Evolutionary conservation across 2,888 invertebrate species (phyloP).

Genomic region (Papilio demoleus): DNA sequence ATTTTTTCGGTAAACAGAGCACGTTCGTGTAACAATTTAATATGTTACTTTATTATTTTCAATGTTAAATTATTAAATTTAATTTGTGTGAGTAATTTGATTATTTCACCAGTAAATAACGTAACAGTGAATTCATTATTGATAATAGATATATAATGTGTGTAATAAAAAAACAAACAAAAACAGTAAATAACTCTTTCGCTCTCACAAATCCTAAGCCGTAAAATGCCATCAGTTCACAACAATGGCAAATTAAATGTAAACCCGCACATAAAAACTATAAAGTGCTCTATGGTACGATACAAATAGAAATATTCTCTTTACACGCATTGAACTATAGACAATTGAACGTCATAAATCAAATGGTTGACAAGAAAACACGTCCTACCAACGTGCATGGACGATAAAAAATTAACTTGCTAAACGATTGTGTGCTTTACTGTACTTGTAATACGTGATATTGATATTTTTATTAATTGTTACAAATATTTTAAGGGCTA

Average conservation of each 20-base stretch:
- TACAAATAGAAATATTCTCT: slow-evolving; percentile 79
- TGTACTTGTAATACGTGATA: slow-evolving; percentile 42
- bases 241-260: slow-evolving; percentile 80
- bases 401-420: slow-evolving; percentile 30
- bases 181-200: slow-evolving; percentile 57
- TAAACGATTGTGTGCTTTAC: slow-evolving; percentile 50
- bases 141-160: not conserved
- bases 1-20: slow-evolving; percentile 22
- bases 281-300: slow-evolving; percentile 63
- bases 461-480: slow-evolving; percentile 6
- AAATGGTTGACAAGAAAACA: slow-evolving; percentile 80
- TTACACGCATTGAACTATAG: slow-evolving; percentile 78
- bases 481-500: slow-evolving; percentile 22
- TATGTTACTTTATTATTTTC: not conserved
- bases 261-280: slow-evolving; percentile 71
- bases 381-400: slow-evolving; percentile 53
- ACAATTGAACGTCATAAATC: slow-evolving; percentile 80
- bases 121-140: no score
- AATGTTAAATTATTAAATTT: not conserved
- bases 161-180: slow-evolving; percentile 49
- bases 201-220: slow-evolving; percentile 66
- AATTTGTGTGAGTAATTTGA: not conserved
- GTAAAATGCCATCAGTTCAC: slow-evolving; percentile 66
- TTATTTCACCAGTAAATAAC: no score
- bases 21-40: slow-evolving; percentile 13